Evolutionary conservation across 1,140 invertebrate genomes (phyloP), one percentile per base, ranked within the genome.

Genomic region (Halesus radiatus): DNA sequence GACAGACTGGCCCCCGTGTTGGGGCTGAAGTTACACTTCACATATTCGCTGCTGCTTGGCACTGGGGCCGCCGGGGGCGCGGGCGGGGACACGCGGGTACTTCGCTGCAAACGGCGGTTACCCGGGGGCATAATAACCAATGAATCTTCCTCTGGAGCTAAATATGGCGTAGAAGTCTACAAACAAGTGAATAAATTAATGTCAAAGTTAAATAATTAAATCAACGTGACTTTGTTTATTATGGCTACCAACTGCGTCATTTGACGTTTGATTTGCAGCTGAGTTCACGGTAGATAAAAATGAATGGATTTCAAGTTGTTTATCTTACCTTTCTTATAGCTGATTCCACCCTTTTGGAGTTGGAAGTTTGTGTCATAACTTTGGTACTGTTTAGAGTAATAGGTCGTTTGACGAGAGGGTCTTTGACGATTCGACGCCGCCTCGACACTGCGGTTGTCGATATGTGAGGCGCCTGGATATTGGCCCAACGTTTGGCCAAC

Each of bases 361-460:
- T 62, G 22, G 72, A 68, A 20, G 58, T 76, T 76, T 80, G 79
- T 58, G 74, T 76, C 62, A 88, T 85, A 86, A 89, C 88, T 86
- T 88, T 89, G 82, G 85, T 85, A 23, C 87, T 84, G 70, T 87
- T 85, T 15, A 84, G 53, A 20, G 75, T 53, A 18, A 76, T 20
- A 85, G 80, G 66, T 45, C 88, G 86, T 84, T 89, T 89, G 50
- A 87, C 84, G 76, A 87, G 85, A 79, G 89, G 88, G 80, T 90
- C 89, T 85, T 89, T 89, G 54, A 88, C 88, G 80, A 90, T 89
- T 80, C 89, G 88, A 66, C 89, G 87, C 83, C 89, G 86, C 77
- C 89, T 85, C 37, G 89, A 90, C 81, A 90, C 85, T 79, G 86
- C 88, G 74, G 87, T 89, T 22, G 88, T 88, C 53, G 88, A 86